phyloP scores from a whole-genome alignment of 35 echinoderm and acorn worm species.

The Acanthaster planci region DNA sequence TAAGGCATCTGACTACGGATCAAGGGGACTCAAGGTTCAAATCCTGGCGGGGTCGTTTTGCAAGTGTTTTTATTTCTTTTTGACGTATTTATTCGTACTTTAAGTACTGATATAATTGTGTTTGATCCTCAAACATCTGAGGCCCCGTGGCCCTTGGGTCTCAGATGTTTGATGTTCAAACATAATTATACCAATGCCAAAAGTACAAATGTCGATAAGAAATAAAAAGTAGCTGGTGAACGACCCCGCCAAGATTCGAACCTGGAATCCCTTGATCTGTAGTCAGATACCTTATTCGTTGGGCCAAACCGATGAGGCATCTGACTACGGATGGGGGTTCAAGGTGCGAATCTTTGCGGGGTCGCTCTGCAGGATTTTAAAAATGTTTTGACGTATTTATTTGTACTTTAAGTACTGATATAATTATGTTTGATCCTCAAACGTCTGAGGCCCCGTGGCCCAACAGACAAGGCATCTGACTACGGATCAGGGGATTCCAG shows the following conservation, averaged over 20 bases:
- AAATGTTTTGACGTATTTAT: background rate
- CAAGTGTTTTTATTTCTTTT: background rate
- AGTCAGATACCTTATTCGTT: background rate
- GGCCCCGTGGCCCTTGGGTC: background rate
- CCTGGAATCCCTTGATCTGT: background rate
- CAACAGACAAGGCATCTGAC: background rate
- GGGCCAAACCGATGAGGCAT: background rate
- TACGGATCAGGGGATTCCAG: background rate
- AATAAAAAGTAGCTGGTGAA: background rate
- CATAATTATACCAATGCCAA: background rate
- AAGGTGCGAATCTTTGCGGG: background rate
- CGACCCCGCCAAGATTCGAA: background rate
- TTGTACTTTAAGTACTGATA: background rate
- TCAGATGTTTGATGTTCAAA: background rate
- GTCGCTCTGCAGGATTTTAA: background rate
- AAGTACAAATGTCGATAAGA: background rate
- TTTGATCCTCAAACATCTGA: background rate
- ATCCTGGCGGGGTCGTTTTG: background rate
- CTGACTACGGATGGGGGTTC: background rate
- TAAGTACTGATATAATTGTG: background rate
- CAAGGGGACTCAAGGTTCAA: background rate
- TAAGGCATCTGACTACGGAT: too few species aligned
- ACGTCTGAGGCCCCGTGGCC: conserved; percentile 37
- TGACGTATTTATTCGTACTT: background rate
- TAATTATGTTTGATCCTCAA: background rate